Conservation (phyloP, 1,140 invertebrate genomes). For the Drosophila tristis region DNA sequence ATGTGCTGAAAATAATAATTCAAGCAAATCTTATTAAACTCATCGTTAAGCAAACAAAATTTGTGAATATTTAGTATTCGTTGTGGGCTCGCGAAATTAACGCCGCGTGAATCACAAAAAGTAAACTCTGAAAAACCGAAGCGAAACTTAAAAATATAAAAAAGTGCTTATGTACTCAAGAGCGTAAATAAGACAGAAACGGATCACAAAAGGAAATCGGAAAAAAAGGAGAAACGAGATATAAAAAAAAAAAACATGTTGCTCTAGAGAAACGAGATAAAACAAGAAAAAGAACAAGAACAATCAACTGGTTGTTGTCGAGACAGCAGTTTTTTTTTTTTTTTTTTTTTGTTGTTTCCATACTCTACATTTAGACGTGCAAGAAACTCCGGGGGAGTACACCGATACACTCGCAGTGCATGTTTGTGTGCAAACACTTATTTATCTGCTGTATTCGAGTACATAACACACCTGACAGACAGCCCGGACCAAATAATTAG, state of each 20-base stretch:
- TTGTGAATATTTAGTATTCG: conserved; percentile 25
- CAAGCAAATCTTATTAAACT: conserved; percentile 1
- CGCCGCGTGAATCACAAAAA: conserved; percentile 26
- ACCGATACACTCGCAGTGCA: background rate
- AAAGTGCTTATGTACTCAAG: conserved; percentile 17
- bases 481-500: conserved; percentile 65
- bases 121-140: conserved; percentile 5
- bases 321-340: conserved; percentile 37
- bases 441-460: conserved; percentile 27
- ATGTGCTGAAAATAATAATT: conserved; percentile 18
- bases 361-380: conserved; percentile 49
- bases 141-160: conserved; percentile 15
- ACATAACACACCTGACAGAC: conserved; percentile 68
- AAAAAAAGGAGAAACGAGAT: conserved; percentile 16
- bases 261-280: conserved; percentile 34
- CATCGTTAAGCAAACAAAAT: conserved; percentile 4
- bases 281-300: conserved; percentile 31
- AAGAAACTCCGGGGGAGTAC: background rate
- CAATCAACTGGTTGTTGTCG: conserved; percentile 49
- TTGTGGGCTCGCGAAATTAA: conserved; percentile 6
- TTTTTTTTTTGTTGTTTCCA: conserved; percentile 26
- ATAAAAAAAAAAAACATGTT: conserved; percentile 59
- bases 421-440: conserved; percentile 4
- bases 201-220: conserved; percentile 16
- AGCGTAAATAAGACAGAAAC: conserved; percentile 21